phyloP scores from a whole-genome alignment of 2,797 vertebrate genomes.

The Mus caroli region DNA sequence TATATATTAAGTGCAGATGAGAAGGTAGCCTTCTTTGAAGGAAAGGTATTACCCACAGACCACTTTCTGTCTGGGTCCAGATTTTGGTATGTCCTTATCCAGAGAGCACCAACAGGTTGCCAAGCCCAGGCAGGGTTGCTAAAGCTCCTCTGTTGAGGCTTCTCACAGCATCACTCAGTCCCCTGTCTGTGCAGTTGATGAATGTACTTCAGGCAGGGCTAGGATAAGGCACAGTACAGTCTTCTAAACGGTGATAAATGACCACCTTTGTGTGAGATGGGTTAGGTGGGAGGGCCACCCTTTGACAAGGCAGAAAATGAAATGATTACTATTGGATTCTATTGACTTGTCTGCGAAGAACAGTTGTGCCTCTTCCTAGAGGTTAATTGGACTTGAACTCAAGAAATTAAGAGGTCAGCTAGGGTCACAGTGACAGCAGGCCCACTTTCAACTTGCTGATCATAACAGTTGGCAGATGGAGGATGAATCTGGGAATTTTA shows the following conservation, averaged over 20 bases:
- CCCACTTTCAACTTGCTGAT: slow-evolving; percentile 93
- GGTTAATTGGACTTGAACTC: slow-evolving; percentile 99
- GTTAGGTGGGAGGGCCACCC: slow-evolving; percentile 92
- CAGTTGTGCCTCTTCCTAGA: slow-evolving; percentile 93
- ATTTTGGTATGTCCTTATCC: slow-evolving; percentile 62
- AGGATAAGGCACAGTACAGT: slow-evolving; percentile 86
- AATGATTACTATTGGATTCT: slow-evolving; percentile 96
- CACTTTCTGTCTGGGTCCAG: slow-evolving; percentile 24
- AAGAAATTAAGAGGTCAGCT: slow-evolving; percentile 98
- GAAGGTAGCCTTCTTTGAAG: not conserved
- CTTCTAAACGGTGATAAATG: slow-evolving; percentile 93
- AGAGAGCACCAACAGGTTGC: slow-evolving; percentile 81
- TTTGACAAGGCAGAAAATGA: slow-evolving; percentile 98
- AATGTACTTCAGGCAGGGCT: slow-evolving; percentile 87
- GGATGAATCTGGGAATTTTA: slow-evolving; percentile 88
- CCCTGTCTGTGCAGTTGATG: slow-evolving; percentile 86
- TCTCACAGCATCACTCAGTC: slow-evolving; percentile 82
- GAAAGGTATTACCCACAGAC: not conserved
- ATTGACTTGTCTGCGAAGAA: slow-evolving; percentile 95
- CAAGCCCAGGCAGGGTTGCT: slow-evolving; percentile 80
- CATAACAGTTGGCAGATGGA: slow-evolving; percentile 95
- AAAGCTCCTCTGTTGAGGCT: slow-evolving; percentile 74
- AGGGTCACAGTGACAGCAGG: slow-evolving; percentile 95
- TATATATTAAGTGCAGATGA: not conserved
- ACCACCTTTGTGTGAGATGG: slow-evolving; percentile 93